Evolutionary conservation across 2,888 invertebrate genomes (phyloP).

Genomic region (Lepidocyrtoides sp.): DNA sequence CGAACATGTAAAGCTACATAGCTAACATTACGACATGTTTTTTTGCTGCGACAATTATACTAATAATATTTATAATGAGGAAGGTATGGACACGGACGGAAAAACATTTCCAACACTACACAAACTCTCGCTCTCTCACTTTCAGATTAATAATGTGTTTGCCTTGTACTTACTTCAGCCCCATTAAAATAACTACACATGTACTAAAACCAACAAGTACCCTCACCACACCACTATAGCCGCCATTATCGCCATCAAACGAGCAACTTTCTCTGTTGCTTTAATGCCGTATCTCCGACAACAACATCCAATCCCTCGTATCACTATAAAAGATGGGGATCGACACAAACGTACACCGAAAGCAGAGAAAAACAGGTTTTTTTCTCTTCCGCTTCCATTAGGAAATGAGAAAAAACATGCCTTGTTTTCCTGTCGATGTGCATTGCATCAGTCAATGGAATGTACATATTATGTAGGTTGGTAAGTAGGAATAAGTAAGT

Average conservation of each 20-base stretch:
- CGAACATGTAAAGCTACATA: too few relatives aligned
- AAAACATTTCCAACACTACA: too few relatives aligned
- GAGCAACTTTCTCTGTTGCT: background rate
- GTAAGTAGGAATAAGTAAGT: background rate
- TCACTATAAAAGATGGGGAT: background rate
- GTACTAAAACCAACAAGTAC: background rate
- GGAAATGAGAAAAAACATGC: constrained; percentile 81
- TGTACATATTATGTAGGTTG: background rate
- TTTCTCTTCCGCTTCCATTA: constrained; percentile 77
- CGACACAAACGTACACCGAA: background rate
- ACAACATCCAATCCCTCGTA: background rate
- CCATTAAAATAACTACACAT: background rate
- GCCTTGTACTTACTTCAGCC: background rate
- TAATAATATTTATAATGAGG: too few relatives aligned
- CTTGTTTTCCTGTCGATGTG: background rate
- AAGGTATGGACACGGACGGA: too few relatives aligned
- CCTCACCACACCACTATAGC: background rate
- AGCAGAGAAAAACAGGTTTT: constrained; percentile 30
- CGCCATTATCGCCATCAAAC: background rate
- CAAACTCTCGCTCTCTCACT: too few relatives aligned
- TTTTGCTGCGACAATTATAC: too few relatives aligned
- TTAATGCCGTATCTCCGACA: background rate
- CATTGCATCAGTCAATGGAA: too few relatives aligned
- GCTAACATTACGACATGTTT: too few relatives aligned
- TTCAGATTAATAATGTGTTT: too few relatives aligned